Evolutionary conservation across 1,140 invertebrate genomes (phyloP), one percentile per base, ranked within the genome.

Genomic region (Drusus annulatus): DNA sequence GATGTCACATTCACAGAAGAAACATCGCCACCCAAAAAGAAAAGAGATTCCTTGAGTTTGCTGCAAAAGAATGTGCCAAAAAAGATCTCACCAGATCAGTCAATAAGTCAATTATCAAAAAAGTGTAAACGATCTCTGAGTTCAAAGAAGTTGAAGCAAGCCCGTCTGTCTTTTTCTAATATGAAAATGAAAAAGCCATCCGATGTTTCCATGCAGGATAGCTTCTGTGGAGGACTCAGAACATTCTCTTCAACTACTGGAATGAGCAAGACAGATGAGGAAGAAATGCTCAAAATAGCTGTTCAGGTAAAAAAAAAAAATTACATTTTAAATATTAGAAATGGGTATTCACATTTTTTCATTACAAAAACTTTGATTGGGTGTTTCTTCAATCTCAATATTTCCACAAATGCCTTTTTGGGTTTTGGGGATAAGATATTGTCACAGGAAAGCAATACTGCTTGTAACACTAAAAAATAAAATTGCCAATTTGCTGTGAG

Each of bases 71-170:
- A 78, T 17, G 51, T 19, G 7, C 25, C 50, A 7, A 63, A 78
- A 54, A 54, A 31, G 6, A 36, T n/a, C 23, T 21, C 58, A 16
- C 10, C 74, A 21, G 60, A 79, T 21, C 28, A 15, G 7, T 56
- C 52, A 19, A 73, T 45, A 10, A 69, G 17, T 54, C 69, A 74
- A n/a, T 50, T 50, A 8, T 10, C 31, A 13, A 74, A 74, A 17
- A 13, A 74, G 25, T 19, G n/a, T 56, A 62, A 80, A 62, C 74
- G 23, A 31, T 13, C 28, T 56, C 19, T 31, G n/a, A 76, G n/a
- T 58, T 45, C 28, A 19, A 82, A 82, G 74, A 78, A 79, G 17
- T 50, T 83, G 15, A 83, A 81, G 45, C 82, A 83, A 56, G 62
- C 79, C 15, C 50, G 82, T 10, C 56, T 83, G n/a, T 23, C 58